Conservation (phyloP, 2,797 vertebrate species). For the Leptatherina wallacei region DNA sequence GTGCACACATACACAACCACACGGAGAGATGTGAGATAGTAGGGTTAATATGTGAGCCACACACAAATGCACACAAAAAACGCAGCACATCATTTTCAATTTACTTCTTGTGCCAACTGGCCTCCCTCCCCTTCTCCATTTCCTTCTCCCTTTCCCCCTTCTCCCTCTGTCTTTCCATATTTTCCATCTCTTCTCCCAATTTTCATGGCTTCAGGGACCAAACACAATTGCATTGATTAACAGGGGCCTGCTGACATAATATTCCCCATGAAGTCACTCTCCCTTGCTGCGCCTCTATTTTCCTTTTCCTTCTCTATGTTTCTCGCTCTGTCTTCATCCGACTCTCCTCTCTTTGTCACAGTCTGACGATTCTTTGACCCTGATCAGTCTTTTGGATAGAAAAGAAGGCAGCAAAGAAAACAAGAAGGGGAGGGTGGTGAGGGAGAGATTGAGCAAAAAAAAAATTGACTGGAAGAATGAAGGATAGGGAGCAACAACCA, state of each 20-base stretch:
- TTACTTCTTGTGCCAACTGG: constrained; percentile 79
- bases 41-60: constrained; percentile 69
- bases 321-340: constrained; percentile 49
- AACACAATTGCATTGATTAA: constrained; percentile 82
- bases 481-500: constrained; percentile 35
- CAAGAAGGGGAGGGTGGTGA: neutral
- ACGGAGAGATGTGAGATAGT: constrained; percentile 64
- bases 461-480: constrained; percentile 51
- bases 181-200: constrained; percentile 69
- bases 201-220: constrained; percentile 77
- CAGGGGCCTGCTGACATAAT: constrained; percentile 73
- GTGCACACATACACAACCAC: constrained; percentile 53
- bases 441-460: constrained; percentile 5
- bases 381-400: constrained; percentile 71
- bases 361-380: constrained; percentile 75
- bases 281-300: constrained; percentile 32
- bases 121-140: constrained; percentile 65
- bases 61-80: constrained; percentile 45
- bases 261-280: constrained; percentile 68
- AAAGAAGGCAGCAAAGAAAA: constrained; percentile 40
- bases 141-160: constrained; percentile 61
- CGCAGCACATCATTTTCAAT: constrained; percentile 84
- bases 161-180: constrained; percentile 65
- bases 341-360: constrained; percentile 56
- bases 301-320: constrained; percentile 36